Evolutionary conservation across 2,113 vertebrate species (phyloP).

Genomic region (Plectropomus leopardus): DNA sequence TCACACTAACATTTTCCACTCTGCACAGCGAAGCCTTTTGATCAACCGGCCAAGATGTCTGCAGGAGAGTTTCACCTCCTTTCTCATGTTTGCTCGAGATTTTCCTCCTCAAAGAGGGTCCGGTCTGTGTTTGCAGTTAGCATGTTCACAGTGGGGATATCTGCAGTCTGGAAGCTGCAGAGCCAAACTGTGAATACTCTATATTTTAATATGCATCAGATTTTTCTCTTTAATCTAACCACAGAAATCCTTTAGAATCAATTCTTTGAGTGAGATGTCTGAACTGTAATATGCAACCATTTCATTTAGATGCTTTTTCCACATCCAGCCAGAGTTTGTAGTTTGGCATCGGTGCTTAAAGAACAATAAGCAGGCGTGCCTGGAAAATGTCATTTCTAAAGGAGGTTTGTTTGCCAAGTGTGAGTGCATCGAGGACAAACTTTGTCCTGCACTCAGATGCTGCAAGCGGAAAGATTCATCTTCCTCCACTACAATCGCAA

Average conservation of each 20-base stretch:
- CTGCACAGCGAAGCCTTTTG: slow-evolving; percentile 4
- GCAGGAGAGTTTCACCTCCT: background rate
- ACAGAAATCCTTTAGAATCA: background rate
- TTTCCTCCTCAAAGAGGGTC: background rate
- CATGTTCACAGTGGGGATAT: background rate
- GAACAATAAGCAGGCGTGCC: slow-evolving; percentile 31
- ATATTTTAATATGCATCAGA: background rate
- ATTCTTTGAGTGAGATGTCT: background rate
- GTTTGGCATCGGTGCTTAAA: slow-evolving; percentile 35
- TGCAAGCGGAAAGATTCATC: background rate
- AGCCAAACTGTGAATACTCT: slow-evolving; percentile 6
- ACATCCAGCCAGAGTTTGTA: slow-evolving; percentile 31
- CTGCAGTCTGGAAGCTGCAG: background rate
- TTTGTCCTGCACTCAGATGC: slow-evolving; percentile 26
- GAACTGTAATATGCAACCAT: background rate
- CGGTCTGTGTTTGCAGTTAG: slow-evolving; percentile 32
- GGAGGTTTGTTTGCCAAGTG: slow-evolving; percentile 41
- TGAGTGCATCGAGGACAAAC: slow-evolving; percentile 57
- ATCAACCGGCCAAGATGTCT: slow-evolving; percentile 22
- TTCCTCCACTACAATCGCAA: background rate
- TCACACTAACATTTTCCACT: slow-evolving; percentile 23
- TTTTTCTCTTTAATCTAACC: background rate
- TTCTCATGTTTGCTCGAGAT: slow-evolving; percentile 29
- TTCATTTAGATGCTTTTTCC: slow-evolving; percentile 45
- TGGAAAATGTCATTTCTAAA: slow-evolving; percentile 29